Evolutionary conservation across 1,140 invertebrate genomes (phyloP), one percentile per base, ranked within the genome.

Genomic region (Danaus plexippus): DNA sequence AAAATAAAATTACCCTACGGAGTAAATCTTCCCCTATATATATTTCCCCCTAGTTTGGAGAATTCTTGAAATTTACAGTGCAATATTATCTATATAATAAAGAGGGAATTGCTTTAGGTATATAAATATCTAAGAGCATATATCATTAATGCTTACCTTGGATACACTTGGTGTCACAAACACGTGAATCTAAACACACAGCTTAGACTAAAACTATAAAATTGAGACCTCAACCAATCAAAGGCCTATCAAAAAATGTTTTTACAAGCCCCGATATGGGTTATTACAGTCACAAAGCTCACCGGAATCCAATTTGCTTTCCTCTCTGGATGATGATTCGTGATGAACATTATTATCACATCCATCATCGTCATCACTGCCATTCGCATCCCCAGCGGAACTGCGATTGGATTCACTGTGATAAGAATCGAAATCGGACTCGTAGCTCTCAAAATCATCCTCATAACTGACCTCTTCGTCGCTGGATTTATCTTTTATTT

Each of bases 231-330:
- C 7, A 32, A 8, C 22, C 1, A 3, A 12, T 45, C 9, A 12
- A 7, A 6, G 43, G 11, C 43, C 11, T 9, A 45, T 9, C 43
- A 7, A 45, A 45, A 12, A 12, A n/a, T 7, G n/a, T n/a, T n/a
- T 45, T 3, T 45, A n/a, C 12, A 3, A 9, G 6, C 12, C 12
- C 11, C 3, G 11, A 45, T 45, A 11, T 12, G 0, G 11, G 5
- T 7, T 12, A 15, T 9, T 11, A 43, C 22, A n/a, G 9, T 43
- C 12, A 12, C 22, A 15, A 49, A 10, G 9, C 50, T 90, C 88
- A 61, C 91, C 92, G 8, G 92, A 93, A 86, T 93, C 92, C 13
- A 87, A 54, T 89, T 91, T 92, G 50, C 83, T 88, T 64, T 93
- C 91, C 63, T 77, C 75, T 55, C 76, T 79, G 0, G 47, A 42